Base-by-base conservation (phyloP, 2,888 invertebrate genomes). In the Clepsis dumicolana region DNA sequence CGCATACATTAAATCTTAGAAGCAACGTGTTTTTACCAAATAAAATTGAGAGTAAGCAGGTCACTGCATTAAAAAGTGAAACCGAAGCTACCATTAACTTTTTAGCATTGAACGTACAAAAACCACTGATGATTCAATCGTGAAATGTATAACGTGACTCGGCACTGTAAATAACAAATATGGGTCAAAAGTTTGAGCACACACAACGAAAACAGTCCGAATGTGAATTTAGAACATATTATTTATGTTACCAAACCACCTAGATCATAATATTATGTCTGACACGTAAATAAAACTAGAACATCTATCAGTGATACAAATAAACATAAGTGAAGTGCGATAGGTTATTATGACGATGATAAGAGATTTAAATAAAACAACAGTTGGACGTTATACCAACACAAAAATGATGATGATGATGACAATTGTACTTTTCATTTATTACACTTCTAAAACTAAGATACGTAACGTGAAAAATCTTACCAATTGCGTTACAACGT, bases 171-270 rank as follows among this genome's bases (percentile, higher is more conserved):
- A 24, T 44, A 60, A 53, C n/a, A 50, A 52, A 63, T 57, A n/a
- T 57, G 14, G 63, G 63, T 29, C 63, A 57, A 57, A 63, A 57
- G 21, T 14, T 38, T 38, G 41, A 50, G 56, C 21, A 48, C 63
- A 56, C 56, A 41, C 8, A 50, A 41, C 12, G 67, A 29, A 67
- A 63, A 41, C 62, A 35, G 62, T 48, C 27, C 56, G 35, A 62
- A 67, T 38, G 21, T 5, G 25, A 52, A 67, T 67, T 35, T 67
- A 27, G 67, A 14, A 56, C 48, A 32, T 41, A 50, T 57, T 62
- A 63, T 62, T 67, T 56, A 56, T 27, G 25, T 25, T 21, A 48
- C 66, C 12, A 21, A 54, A 18, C n/a, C 10, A 24, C 32, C 48
- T 21, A 50, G 52, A 52, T 21, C 41, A 57, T 59, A 44, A 44